Percentiles rank a stretch among this genome's conserved stretches.
phyloP scores from a whole-genome alignment of 1,140 invertebrate species.

The Wasmannia auropunctata region DNA sequence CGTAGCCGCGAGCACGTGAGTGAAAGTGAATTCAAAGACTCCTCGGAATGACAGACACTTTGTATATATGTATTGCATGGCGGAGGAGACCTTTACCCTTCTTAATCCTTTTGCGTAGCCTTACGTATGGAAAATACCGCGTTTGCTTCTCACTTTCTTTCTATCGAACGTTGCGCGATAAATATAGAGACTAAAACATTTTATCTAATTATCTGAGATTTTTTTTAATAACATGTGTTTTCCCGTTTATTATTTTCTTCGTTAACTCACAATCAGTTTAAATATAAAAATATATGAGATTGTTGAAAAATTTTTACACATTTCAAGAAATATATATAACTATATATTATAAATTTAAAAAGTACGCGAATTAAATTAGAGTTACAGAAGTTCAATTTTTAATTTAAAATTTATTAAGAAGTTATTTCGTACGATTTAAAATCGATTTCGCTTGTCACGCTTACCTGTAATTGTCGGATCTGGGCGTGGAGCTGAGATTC shows the following conservation, averaged over 20 bases:
- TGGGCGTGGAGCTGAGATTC: constrained; percentile 74
- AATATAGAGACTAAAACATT: background rate
- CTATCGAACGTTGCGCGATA: background rate
- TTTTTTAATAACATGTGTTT: background rate
- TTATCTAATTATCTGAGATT: background rate
- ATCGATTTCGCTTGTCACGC: background rate
- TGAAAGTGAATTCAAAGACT: constrained; percentile 60
- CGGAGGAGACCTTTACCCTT: constrained; percentile 44
- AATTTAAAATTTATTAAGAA: background rate
- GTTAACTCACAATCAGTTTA: background rate
- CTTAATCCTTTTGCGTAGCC: constrained; percentile 38
- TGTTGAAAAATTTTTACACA: background rate
- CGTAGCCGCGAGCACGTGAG: constrained; percentile 40
- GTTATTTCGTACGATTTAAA: background rate
- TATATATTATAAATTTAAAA: background rate
- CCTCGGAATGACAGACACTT: constrained; percentile 33
- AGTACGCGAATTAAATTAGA: background rate
- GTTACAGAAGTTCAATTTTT: background rate
- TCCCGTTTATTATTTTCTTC: background rate
- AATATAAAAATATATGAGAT: background rate
- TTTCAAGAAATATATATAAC: background rate
- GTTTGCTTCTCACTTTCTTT: constrained; percentile 27
- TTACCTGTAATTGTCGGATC: constrained; percentile 80
- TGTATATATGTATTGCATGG: constrained; percentile 5
- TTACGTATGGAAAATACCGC: constrained; percentile 6